A percentile compares a stretch with the other conserved stretches of the same genome.
Evolutionary conservation across 2,888 invertebrate genomes (phyloP).

Genomic region (Pasiphila rectangulata): DNA sequence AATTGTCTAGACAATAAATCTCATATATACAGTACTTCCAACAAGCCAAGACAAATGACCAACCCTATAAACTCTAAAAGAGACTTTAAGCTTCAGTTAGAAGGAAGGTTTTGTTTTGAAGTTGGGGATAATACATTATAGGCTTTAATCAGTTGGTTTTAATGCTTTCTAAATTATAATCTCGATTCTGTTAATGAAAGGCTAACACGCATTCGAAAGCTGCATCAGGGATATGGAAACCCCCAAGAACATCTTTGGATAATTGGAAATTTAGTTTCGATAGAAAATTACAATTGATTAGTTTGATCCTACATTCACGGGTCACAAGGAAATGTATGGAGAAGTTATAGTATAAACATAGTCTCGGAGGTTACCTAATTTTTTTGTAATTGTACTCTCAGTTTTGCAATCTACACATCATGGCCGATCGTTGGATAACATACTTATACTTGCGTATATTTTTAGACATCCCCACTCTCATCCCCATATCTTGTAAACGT

Average conservation of each 20-base stretch:
- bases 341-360: too few species aligned
- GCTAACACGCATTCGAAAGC: slow-evolving; percentile 45
- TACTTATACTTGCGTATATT: too few species aligned
- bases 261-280: slow-evolving; percentile 26
- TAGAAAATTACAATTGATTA: slow-evolving; percentile 18
- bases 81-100: slow-evolving; percentile 26
- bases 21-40: slow-evolving; percentile 42
- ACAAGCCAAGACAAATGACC: slow-evolving; percentile 39
- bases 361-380: too few species aligned
- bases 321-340: neutral
- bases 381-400: too few species aligned
- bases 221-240: slow-evolving; percentile 38
- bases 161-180: slow-evolving; percentile 50
- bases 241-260: slow-evolving; percentile 31
- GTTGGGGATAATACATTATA: slow-evolving; percentile 31
- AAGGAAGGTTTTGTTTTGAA: slow-evolving; percentile 25
- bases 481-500: too few species aligned
- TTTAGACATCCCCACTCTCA: too few species aligned
- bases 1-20: slow-evolving; percentile 63
- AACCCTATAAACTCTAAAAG: slow-evolving; percentile 19
- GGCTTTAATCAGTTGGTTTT: slow-evolving; percentile 43
- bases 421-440: too few species aligned
- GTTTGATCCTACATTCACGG: neutral
- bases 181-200: slow-evolving; percentile 45
- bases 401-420: too few species aligned